Evolutionary conservation across 2,888 invertebrate species (phyloP), one percentile per base, ranked within the genome.

Genomic region (Spisula solida): DNA sequence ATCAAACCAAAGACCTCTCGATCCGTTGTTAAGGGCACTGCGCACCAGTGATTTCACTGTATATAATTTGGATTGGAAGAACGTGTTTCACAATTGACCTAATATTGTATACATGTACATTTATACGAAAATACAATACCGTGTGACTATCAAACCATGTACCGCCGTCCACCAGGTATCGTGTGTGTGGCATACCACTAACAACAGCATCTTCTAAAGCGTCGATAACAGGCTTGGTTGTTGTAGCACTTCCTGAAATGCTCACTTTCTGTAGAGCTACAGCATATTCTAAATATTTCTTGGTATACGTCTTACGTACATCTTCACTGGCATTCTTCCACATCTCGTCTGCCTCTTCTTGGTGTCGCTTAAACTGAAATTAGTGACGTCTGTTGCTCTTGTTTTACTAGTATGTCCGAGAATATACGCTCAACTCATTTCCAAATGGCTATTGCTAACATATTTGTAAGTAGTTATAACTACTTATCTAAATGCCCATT

Each of bases 131-230:
- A 41, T 41, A 8, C 8, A 2, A 5, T 75, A 87, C 87, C 47
- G 87, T 31, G 47, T 87, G 18, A 47, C 56, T 75, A 55, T 87
- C 87, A 79, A 87, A 82, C 82, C 87, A 87, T 8, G 41, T 79
- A 12, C 90, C 90, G 10, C 94, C 94, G 48, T 91, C 91, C 0
- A 93, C 89, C 1, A 93, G 85, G 75, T 94, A 94, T 5, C 93
- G 87, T 18, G 92, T 89, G 55, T 93, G 89, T 16, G 94, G 94
- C 20, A 82, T 70, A 12, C 79, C 80, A 34, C 90, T 91, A 16
- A 93, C 81, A 29, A 93, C 75, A 16, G 91, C 93, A 78, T 93
- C 93, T 31, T 89, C 92, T 81, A 93, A 81, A 20, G 92, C 93
- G 78, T 93, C 92, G 25, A 94, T 91, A 14, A 93, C 94, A 0